A percentile compares a stretch with the other conserved stretches of the same genome.
Evolutionary conservation across 2,113 vertebrate genomes (phyloP).

Genomic region (Suncus etruscus): DNA sequence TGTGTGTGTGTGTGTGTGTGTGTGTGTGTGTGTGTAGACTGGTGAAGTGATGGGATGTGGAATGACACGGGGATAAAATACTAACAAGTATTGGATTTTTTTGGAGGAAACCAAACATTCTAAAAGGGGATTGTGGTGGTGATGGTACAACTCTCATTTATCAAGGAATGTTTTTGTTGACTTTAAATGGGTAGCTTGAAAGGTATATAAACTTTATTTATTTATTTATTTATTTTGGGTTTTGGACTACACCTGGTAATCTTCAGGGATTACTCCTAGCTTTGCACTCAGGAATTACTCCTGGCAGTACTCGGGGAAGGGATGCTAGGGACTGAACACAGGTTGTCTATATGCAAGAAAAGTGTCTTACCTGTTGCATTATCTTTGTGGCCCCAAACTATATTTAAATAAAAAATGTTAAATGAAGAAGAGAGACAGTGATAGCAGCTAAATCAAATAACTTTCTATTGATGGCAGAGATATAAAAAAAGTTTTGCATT

Average conservation of each 20-base stretch:
- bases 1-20: too few species aligned
- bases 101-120: not conserved
- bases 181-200: not conserved
- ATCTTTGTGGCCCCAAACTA: not conserved
- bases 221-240: too few species aligned
- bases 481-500: not conserved
- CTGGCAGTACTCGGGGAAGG: too few species aligned
- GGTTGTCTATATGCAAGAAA: too few species aligned
- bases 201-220: not conserved
- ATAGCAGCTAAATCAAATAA: not conserved
- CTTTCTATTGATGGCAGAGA: not conserved
- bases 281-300: too few species aligned
- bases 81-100: not conserved
- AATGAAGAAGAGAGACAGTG: not conserved
- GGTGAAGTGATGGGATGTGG: too few species aligned
- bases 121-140: not conserved
- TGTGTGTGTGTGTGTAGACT: too few species aligned
- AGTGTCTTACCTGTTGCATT: too few species aligned
- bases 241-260: too few species aligned
- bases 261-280: too few species aligned
- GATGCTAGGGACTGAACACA: too few species aligned
- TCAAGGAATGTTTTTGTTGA: not conserved
- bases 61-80: too few species aligned
- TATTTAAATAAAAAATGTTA: not conserved
- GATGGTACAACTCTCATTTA: not conserved